Base-by-base conservation (phyloP, 2,113 vertebrate genomes). In the Carlito syrichta region DNA sequence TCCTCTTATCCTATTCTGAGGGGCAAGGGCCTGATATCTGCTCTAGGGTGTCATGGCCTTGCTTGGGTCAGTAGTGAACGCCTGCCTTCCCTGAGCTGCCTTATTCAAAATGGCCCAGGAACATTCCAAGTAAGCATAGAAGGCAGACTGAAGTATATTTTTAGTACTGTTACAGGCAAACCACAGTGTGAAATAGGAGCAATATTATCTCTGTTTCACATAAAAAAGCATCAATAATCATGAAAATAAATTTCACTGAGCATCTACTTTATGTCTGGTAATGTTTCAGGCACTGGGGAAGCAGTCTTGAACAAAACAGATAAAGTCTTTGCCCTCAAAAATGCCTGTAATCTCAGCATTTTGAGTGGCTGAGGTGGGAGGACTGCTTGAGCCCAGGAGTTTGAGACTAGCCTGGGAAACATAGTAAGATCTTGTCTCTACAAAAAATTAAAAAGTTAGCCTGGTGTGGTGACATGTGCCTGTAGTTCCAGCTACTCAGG, bases 21-120 rank as follows among this genome's bases (percentile, higher is more conserved):
- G 45, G 20, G 12, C 40, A 45, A 22, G 22, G 5, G 48, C 22
- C 58, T 66, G 63, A 8, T 1, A 11, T 5, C 58, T 30, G 40
- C 40, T n/a, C 38, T 10, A 5, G 11, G 3, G 2, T 5, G 2
- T 45, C 9, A 3, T 35, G 14, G 66, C 0, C 7, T 88, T 17
- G 43, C 73, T n/a, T 25, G 40, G 50, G 48, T 56, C 60, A 45
- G 54, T 3, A 54, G 74, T 10, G 9, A 56, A n/a, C 27, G 1
- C 27, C 10, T 12, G 17, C 58, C 48, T 94, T 60, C 50, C 35
- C 9, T 62, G 35, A 92, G 63, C 19, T 16, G 45, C 35, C 54
- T 13, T 66, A 69, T 8, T 54, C 62, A 66, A 43, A 86, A n/a
- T 3, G 35, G 74, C 13, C 74, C 56, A 43, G 48, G 43, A 63